These are phyloP conservation scores for Athalia cordata DNA, from an alignment of 2,888 invertebrate species.

Conservation along the genomic window DNA sequence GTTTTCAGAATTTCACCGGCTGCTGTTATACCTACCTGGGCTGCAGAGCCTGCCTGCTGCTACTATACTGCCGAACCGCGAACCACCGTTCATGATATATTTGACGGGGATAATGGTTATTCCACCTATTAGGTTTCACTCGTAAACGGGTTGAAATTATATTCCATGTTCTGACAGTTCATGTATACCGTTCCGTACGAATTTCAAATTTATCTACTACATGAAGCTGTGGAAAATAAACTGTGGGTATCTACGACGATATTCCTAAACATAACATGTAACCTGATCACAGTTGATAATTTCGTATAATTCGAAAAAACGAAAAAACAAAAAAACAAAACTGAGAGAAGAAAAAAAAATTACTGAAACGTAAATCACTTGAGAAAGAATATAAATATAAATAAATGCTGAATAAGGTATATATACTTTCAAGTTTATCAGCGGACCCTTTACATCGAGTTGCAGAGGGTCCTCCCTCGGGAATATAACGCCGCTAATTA, in stretches of 20 bases:
- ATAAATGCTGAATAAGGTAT: too few relatives aligned
- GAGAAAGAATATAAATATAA: too few relatives aligned
- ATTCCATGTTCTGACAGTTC: constrained; percentile 27
- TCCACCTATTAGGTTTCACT: constrained; percentile 29
- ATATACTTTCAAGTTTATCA: too few relatives aligned
- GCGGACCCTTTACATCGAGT: constrained; percentile 20
- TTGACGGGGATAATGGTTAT: constrained; percentile 41
- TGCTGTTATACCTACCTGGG: background rate
- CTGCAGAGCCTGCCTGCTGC: too few relatives aligned
- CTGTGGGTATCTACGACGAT: background rate
- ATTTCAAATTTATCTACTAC: background rate
- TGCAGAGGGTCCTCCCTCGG: constrained; percentile 41
- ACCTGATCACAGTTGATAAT: too few relatives aligned
- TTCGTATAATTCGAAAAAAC: too few relatives aligned
- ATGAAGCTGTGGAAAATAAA: background rate
- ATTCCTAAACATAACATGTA: too few relatives aligned
- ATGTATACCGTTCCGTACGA: background rate
- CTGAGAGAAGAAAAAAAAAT: too few relatives aligned
- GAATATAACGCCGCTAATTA: constrained; percentile 29
- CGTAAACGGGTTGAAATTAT: constrained; percentile 33
- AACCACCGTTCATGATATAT: constrained; percentile 30
- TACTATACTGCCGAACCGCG: background rate
- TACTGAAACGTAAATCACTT: too few relatives aligned
- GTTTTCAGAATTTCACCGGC: constrained; percentile 23
- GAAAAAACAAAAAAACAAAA: too few relatives aligned